Conservation (phyloP, 2,797 vertebrate species). For the Hafferia zeledoni region DNA sequence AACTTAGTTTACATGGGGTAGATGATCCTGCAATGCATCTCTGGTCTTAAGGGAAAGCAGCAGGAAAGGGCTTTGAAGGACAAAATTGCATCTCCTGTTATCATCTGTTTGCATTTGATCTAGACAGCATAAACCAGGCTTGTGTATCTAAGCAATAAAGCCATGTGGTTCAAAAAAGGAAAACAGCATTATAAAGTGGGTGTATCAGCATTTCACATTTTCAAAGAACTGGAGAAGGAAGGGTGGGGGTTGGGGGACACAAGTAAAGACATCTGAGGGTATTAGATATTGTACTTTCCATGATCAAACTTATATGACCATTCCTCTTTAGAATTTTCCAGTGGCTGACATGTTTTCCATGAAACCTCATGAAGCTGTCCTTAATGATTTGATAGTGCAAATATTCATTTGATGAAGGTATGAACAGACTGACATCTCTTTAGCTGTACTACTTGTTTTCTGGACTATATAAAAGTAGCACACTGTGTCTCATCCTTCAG, state of each 20-base stretch:
- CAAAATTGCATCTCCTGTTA: background rate
- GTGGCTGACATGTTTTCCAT: background rate
- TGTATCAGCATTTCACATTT: background rate
- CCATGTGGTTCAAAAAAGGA: background rate
- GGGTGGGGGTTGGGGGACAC: background rate
- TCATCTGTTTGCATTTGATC: background rate
- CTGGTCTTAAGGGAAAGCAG: background rate
- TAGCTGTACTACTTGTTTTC: background rate
- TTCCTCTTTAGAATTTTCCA: background rate
- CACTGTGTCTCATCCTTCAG: background rate
- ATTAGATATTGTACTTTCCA: background rate
- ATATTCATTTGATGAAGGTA: background rate
- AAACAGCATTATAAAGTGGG: background rate
- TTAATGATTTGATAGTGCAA: background rate
- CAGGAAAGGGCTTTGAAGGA: background rate
- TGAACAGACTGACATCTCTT: background rate
- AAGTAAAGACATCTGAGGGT: background rate
- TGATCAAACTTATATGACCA: background rate
- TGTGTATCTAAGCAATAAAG: slow-evolving; percentile 4
- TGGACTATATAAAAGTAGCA: background rate
- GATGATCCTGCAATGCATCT: background rate
- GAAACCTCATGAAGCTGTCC: background rate
- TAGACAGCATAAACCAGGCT: background rate
- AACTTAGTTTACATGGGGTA: background rate
- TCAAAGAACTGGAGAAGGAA: background rate